phyloP scores from a whole-genome alignment of 37 sponge, comb jelly and placozoan genomes.

The Halichondria panicea region DNA sequence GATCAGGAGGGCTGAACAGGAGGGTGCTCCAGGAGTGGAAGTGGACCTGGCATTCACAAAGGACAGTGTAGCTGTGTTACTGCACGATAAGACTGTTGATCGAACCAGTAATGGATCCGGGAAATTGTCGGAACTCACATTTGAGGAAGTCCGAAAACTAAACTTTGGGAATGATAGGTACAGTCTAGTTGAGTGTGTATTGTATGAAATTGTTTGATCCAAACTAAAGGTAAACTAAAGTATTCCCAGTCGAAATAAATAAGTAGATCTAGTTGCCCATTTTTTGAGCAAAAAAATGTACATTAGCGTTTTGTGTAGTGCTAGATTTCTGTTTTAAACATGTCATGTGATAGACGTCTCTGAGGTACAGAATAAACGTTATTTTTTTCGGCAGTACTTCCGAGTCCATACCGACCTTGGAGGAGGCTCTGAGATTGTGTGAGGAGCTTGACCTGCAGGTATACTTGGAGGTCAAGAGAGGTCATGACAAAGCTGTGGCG shows the following conservation, averaged over 20 bases:
- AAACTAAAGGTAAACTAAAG: not conserved
- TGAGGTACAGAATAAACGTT: too few species aligned
- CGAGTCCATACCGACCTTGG: constrained; percentile 31
- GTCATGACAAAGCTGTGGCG: not conserved
- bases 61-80: constrained; percentile 53
- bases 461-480: constrained; percentile 41
- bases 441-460: constrained; percentile 30
- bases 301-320: too few species aligned
- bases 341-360: too few species aligned
- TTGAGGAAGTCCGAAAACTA: constrained; percentile 30
- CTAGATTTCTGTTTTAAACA: too few species aligned
- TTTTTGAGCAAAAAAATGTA: too few species aligned
- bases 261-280: too few species aligned
- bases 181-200: not conserved
- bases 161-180: constrained; percentile 27
- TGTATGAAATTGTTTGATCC: not conserved
- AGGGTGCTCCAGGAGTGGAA: constrained; percentile 55
- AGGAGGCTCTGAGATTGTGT: constrained; percentile 21
- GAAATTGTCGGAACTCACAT: constrained; percentile 27
- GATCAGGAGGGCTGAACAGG: constrained; percentile 27
- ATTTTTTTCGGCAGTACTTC: too few species aligned
- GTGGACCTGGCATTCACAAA: constrained; percentile 55
- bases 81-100: constrained; percentile 52
- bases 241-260: not conserved
- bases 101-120: constrained; percentile 32